Evolutionary conservation across 2,797 vertebrate genomes (phyloP), one percentile per base, ranked within the genome.

Genomic region (Yasuhikotakia modesta): DNA sequence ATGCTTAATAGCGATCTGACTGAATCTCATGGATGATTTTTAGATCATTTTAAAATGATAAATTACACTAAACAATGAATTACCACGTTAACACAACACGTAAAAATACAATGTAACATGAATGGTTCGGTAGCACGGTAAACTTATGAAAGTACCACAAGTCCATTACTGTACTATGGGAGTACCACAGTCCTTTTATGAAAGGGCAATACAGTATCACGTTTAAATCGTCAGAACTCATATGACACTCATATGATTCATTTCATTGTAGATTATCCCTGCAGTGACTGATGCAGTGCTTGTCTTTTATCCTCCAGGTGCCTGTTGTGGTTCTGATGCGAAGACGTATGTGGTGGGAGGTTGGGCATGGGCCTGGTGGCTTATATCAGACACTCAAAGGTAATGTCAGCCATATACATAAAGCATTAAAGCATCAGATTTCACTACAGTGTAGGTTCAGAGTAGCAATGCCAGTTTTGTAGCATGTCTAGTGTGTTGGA

Each of bases 321-420:
- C 92, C 64, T 98, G 96, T 67, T 96, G 93, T 70, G 93, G 93
- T 73, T 91, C 94, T 0, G 95, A 96, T 73, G 39, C 73, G 0
- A 97, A 98, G 85, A 93, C 93, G 22, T 97, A 97, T 11, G 91
- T 95, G 1, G 93, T 94, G 1, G 96, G 97, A 65, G 96, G 96
- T 88, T 98, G 96, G 95, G 91, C 95, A 64, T 98, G 96, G 97
- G 95, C 96, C 0, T 98, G 97, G 96, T 98, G 96, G 92, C 93
- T 94, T 83, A 87, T 97, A 77, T 94, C 96, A 0, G 94, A 98
- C 86, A 93, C 93, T 22, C 92, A 98, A 85, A 96, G 96, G 96
- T 97, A 91, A 60, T 39, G 22, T 22, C 65, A 60, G 8, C 21
- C 39, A 76, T 53, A 21, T 14, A 67, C 66, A 43, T 12, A 4